Evolutionary conservation across 2,797 vertebrate genomes (phyloP), one percentile per base, ranked within the genome.

Genomic region (Gila robusta): DNA sequence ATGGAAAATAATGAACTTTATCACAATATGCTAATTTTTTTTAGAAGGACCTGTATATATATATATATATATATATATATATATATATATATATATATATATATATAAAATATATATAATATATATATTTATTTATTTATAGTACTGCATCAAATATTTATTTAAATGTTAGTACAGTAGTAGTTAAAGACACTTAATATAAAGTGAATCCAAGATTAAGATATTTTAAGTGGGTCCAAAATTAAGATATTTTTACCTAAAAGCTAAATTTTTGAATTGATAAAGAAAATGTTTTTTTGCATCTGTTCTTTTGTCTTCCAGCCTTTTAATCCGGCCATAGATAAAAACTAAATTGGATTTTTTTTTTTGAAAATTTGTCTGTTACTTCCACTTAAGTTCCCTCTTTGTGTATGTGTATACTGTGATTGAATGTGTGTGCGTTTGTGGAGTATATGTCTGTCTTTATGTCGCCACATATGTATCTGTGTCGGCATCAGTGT

Each of bases 401-500:
- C 28, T 16, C 41, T 70, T 66, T 26, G 66, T 87, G 52, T 19
- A 35, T 8, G 10, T 67, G 23, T 67, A 79, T 54, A 49, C 5
- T 71, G 32, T 71, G 44, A 16, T 14, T 82, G 37, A 79, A 28
- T 74, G 70, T 81, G 44, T 78, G 16, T 83, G 35, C 23, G 52
- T 83, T 47, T 69, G 74, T 62, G 28, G 5, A 73, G 37, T 72
- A 41, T 28, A 28, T 32, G n/a, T 72, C 32, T 71, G 56, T 64
- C 21, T 54, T 62, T 19, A 67, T 70, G 39, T 70, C 10, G 19
- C 78, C 82, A 77, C 56, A 70, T 83, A 49, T 88, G 74, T 88
- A 77, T 83, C 41, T 84, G 59, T 39, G 67, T 87, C 37, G 62
- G 73, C 84, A 72, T 81, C 70, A 47, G 76, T 76, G 74, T 73